A percentile compares a stretch with the other conserved stretches of the same genome.
Evolutionary conservation across 2,113 vertebrate genomes (phyloP).

Genomic region (Setophaga kirtlandii): DNA sequence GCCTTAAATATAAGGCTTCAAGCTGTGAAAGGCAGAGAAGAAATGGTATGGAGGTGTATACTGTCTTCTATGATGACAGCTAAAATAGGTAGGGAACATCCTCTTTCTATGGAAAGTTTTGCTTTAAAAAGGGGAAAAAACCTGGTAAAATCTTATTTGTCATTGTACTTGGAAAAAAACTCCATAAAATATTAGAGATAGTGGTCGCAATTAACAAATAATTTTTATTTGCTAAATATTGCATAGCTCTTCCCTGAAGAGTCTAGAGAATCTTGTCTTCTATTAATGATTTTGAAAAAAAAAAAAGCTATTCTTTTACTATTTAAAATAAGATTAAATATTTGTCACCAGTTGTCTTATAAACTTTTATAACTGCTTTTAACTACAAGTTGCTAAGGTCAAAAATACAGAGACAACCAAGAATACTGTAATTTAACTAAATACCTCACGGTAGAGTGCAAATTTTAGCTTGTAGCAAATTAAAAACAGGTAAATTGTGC

Average conservation of each 20-base stretch:
- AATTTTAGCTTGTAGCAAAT: background rate
- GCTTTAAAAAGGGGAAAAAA: no score
- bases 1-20: background rate
- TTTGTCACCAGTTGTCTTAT: background rate
- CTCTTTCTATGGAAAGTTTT: background rate
- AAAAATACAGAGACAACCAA: background rate
- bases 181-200: background rate
- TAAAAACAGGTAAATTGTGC: background rate
- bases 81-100: background rate
- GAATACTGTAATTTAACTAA: background rate
- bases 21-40: background rate
- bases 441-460: background rate
- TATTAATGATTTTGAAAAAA: background rate
- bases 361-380: background rate
- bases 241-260: background rate
- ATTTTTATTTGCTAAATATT: background rate
- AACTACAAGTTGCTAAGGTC: background rate
- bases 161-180: background rate
- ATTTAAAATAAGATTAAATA: background rate
- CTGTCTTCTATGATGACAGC: background rate
- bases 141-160: background rate
- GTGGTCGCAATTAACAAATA: background rate
- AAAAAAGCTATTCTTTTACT: background rate
- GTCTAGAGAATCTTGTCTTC: background rate
- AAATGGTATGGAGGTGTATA: background rate